These are phyloP conservation scores for Bimastos eiseni DNA, from an alignment of 2,888 invertebrate genomes.

Conservation along the genomic window DNA sequence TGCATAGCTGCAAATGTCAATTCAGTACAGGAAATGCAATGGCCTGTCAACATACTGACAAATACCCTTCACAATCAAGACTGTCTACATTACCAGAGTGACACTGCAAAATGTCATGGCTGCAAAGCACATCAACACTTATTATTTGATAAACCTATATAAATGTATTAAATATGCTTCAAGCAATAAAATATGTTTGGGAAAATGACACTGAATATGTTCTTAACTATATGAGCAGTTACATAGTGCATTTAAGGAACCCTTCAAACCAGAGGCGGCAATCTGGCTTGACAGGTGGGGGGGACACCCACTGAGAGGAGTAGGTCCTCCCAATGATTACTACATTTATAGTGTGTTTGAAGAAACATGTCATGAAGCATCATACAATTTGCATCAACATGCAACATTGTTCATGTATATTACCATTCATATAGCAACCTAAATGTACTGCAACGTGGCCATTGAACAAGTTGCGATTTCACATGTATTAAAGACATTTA, in stretches of 20 bases:
- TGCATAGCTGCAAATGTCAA: no score
- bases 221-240: neutral
- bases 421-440: neutral
- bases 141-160: neutral
- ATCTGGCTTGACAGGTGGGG: no score
- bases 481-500: neutral
- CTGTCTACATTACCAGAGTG: neutral
- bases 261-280: neutral
- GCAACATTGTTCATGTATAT: no score
- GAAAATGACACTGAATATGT: neutral
- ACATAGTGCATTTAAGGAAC: neutral
- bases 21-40: no score
- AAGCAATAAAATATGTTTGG: neutral
- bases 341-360: neutral
- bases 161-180: neutral
- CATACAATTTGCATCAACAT: no score
- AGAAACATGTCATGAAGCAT: neutral
- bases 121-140: neutral
- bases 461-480: neutral
- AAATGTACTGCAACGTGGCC: neutral
- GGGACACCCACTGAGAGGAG: no score
- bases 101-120: neutral
- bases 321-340: no score
- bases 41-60: no score
- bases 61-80: no score